Evolutionary conservation across 1,140 invertebrate species (phyloP).

Genomic region (Ptiloglossa arizonensis): DNA sequence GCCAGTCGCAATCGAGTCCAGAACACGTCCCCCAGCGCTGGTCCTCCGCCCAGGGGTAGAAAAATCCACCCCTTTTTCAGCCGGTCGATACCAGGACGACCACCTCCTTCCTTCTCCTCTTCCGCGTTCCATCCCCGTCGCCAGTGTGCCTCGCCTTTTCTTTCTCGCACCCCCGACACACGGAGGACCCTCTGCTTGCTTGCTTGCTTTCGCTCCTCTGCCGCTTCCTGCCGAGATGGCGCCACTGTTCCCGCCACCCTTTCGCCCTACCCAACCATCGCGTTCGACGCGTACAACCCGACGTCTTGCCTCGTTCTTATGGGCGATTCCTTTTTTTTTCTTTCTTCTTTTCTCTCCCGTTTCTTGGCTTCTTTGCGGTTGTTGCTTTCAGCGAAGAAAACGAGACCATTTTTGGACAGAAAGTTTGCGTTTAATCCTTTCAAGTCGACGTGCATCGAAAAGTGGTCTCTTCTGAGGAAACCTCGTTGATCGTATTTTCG

Average conservation of each 20-base stretch:
- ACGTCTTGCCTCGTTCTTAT: conserved; percentile 36
- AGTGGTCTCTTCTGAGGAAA: background rate
- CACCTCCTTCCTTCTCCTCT: conserved; percentile 67
- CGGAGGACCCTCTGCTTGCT: conserved; percentile 42
- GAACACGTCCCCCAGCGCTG: conserved; percentile 66
- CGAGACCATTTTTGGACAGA: background rate
- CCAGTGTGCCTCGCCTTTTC: conserved; percentile 71
- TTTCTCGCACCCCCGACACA: conserved; percentile 66
- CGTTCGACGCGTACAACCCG: conserved; percentile 28
- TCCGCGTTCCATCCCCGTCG: conserved; percentile 62
- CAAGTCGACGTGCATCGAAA: background rate
- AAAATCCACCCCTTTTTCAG: conserved; percentile 79
- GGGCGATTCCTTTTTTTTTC: conserved; percentile 11
- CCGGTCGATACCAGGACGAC: conserved; percentile 79
- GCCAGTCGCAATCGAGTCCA: conserved; percentile 62
- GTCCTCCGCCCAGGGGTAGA: conserved; percentile 71
- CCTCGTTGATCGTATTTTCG: no score
- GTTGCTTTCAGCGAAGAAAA: background rate
- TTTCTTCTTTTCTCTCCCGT: conserved; percentile 17
- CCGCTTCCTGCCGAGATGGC: conserved; percentile 76
- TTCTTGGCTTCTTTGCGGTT: background rate
- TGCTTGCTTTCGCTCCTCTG: conserved; percentile 67
- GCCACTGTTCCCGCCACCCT: conserved; percentile 71
- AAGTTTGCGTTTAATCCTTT: background rate
- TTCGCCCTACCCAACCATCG: conserved; percentile 24